phyloP scores from a whole-genome alignment of 2,888 invertebrate genomes.

The Diloba caeruleocephala region DNA sequence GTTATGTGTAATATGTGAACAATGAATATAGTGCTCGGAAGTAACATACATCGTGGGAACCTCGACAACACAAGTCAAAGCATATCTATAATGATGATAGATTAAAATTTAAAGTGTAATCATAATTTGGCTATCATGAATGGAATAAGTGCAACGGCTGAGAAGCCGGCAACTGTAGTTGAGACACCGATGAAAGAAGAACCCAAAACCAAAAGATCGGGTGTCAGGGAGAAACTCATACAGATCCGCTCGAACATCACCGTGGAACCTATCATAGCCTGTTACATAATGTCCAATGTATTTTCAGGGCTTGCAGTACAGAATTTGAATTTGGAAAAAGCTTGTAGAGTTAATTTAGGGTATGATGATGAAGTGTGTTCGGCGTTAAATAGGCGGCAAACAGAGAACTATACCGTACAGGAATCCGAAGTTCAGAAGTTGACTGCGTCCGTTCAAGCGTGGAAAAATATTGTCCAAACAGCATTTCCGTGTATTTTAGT shows the following conservation, averaged over 20 bases:
- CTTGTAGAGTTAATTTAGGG: constrained; percentile 94
- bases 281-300: constrained; percentile 91
- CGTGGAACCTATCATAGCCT: constrained; percentile 91
- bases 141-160: constrained; percentile 75
- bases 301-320: constrained; percentile 94
- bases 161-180: constrained; percentile 71
- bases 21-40: constrained; percentile 48
- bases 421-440: constrained; percentile 91
- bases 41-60: constrained; percentile 44
- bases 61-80: constrained; percentile 45
- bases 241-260: constrained; percentile 90
- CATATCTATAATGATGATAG: constrained; percentile 64
- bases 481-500: constrained; percentile 88
- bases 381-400: constrained; percentile 92
- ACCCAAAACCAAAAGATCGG: constrained; percentile 67
- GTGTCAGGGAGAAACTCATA: constrained; percentile 80
- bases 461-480: constrained; percentile 89
- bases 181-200: constrained; percentile 70
- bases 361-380: constrained; percentile 93
- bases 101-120: constrained; percentile 62
- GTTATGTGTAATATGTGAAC: constrained; percentile 46
- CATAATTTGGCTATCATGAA: constrained; percentile 75
- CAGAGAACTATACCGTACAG: constrained; percentile 91
- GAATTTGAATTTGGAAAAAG: constrained; percentile 95
- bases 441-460: constrained; percentile 88